Evolutionary conservation across 2,888 invertebrate species (phyloP), one percentile per base, ranked within the genome.

Genomic region (Amphipyra berbera): DNA sequence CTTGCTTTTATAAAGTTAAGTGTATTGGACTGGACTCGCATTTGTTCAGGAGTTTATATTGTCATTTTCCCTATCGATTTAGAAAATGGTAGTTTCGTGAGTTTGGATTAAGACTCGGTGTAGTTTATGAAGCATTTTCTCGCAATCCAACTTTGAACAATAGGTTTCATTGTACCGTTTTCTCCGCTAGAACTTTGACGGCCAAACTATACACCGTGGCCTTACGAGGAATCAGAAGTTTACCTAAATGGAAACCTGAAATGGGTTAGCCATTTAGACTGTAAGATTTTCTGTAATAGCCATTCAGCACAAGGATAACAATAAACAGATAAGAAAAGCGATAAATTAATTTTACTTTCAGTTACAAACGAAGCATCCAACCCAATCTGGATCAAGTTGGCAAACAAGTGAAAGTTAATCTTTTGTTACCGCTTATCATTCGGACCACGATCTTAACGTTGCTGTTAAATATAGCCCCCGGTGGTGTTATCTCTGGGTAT

Each of bases 391-490:
- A 38, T 27, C 37, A 63, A 56, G 68, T 73, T 58, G 12, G 63
- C 12, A 41, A 73, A 65, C 52, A 63, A 81, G 73, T 53, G 75
- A 78, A 80, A 75, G 77, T 78, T 63, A 63, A 73, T 73, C 69
- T 73, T 73, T 74, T 62, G 70, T 69, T 64, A 44, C 49, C 38
- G 50, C 73, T 76, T 77, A 78, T 68, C 75, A 71, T 79, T 74
- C 50, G 67, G 57, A 46, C 35, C 70, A 66, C 72, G 65, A 67
- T 78, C 68, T 65, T 53, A 66, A 64, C 15, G 50, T 53, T 48
- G 42, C 58, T 48, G 68, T 72, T 72, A 66, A 72, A 72, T 80
- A 76, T 70, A 60, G 76, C 58, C 47, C 64, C 56, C 57, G 48
- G 50, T 52, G 60, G 68, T 48, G 42, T 66, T 70, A 71, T 74